Evolutionary conservation across 2,797 vertebrate genomes (phyloP).

Genomic region (Cottoperca gobio): DNA sequence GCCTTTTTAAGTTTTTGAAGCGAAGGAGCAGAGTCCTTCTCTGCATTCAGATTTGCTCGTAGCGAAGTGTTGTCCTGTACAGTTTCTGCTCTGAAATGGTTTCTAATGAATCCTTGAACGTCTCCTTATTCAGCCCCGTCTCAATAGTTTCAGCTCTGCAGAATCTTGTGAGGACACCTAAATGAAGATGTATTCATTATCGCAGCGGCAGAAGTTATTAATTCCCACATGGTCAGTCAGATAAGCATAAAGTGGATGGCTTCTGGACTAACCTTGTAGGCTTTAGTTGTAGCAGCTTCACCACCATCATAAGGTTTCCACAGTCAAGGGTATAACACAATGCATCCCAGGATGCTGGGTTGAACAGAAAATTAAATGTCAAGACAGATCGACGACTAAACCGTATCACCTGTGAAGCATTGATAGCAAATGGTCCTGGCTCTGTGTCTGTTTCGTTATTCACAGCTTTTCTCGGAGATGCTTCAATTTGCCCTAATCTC

Average conservation of each 20-base stretch:
- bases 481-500: conserved; percentile 53
- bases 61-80: conserved; percentile 13
- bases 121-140: conserved; percentile 4
- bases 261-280: conserved; percentile 3
- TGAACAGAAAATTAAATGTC: conserved; percentile 57
- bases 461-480: conserved; percentile 45
- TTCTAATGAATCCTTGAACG: conserved; percentile 41
- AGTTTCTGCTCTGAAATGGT: conserved; percentile 28
- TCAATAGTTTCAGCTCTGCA: conserved; percentile 19
- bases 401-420: conserved; percentile 54
- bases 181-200: conserved; percentile 45
- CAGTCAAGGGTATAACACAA: conserved; percentile 29
- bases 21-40: neutral
- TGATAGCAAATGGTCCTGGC: conserved; percentile 28
- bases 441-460: conserved; percentile 37
- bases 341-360: conserved; percentile 1
- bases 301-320: conserved; percentile 13
- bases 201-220: conserved; percentile 23
- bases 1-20: neutral
- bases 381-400: conserved; percentile 27
- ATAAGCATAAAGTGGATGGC: conserved; percentile 40
- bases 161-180: neutral
- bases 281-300: neutral
- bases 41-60: conserved; percentile 23
- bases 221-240: conserved; percentile 37